Evolutionary conservation across 2,797 vertebrate species (phyloP), one percentile per base, ranked within the genome.

Genomic region (Takifugu ocellatus): DNA sequence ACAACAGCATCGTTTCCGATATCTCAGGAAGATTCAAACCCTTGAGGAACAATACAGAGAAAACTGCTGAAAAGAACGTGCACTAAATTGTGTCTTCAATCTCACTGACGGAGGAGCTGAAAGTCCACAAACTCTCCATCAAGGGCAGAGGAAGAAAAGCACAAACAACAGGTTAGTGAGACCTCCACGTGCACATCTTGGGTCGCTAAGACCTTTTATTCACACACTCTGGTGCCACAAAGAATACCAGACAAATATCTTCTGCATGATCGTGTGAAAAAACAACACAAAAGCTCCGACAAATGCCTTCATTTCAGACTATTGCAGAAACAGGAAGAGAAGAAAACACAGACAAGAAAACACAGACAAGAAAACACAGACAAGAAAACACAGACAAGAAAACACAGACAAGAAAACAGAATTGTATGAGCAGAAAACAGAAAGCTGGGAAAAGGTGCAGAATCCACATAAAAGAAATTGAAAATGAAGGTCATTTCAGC

Each of bases 1-100:
- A 75, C 81, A 78, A 77, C 74, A 83, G 80, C 84, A 82, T 83
- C 78, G 74, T 84, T 86, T 79, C 76, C 73, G 73, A 72, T 82
- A 81, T 69, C 82, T 69, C 69, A 75, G 78, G 72, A 80, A 85
- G 64, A 77, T 66, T 77, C 73, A 71, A 70, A 42, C 63, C 83
- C 75, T 50, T n/a, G 47, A 82, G 83, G 80, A 81, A 62, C 64
- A 5, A 70, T 63, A 77, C 64, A 54, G 74, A 79, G 68, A 53
- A 83, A 76, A 69, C 61, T 39, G 70, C 39, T 14, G n/a, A 48
- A 48, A 47, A 56, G 54, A 68, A 66, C 70, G 73, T 51, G 46
- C 36, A 73, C 43, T 66, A 52, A 63, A 47, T 16, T 49, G 61
- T 74, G 49, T 49, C 72, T 25, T 70, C 61, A 60, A 53, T 72